Evolutionary conservation across 2,113 vertebrate species (phyloP).

Genomic region (Cervus canadensis): DNA sequence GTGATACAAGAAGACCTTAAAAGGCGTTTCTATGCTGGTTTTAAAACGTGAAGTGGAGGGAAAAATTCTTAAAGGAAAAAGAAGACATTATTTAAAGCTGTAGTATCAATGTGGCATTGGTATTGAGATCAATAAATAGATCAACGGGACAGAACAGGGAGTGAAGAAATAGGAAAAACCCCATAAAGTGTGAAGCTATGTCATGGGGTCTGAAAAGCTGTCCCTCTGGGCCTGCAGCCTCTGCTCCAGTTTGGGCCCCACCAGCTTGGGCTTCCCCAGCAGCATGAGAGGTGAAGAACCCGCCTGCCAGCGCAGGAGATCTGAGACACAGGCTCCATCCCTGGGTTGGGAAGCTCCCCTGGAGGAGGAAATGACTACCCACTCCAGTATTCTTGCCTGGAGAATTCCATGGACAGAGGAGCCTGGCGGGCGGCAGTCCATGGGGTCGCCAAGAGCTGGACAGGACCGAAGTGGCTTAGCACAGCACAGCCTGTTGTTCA

Average conservation of each 20-base stretch:
- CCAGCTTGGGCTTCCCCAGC: not conserved
- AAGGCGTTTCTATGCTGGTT: not conserved
- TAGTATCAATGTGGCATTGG: not conserved
- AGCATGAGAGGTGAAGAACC: not conserved
- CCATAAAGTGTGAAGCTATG: not conserved
- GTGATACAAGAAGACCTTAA: not conserved
- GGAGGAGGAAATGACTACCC: not conserved
- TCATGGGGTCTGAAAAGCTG: not conserved
- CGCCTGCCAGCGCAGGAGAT: not conserved
- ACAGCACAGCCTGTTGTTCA: not conserved
- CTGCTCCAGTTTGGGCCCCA: not conserved
- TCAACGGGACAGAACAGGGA: not conserved
- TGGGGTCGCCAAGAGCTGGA: not conserved
- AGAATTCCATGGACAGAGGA: not conserved
- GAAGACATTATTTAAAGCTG: not conserved
- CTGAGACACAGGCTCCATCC: not conserved
- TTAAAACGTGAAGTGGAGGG: not conserved
- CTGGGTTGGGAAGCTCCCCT: not conserved
- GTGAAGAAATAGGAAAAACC: not conserved
- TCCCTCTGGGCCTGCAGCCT: not conserved
- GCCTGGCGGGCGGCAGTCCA: not conserved
- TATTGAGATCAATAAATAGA: not conserved
- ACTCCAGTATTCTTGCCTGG: not conserved
- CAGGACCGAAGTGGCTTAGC: not conserved
- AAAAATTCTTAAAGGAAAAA: not conserved